Percentiles rank a stretch among this genome's conserved stretches.
These are phyloP conservation scores for Crypturellus tataupa DNA, from an alignment of 2,797 vertebrate species.

Conservation along the genomic window DNA sequence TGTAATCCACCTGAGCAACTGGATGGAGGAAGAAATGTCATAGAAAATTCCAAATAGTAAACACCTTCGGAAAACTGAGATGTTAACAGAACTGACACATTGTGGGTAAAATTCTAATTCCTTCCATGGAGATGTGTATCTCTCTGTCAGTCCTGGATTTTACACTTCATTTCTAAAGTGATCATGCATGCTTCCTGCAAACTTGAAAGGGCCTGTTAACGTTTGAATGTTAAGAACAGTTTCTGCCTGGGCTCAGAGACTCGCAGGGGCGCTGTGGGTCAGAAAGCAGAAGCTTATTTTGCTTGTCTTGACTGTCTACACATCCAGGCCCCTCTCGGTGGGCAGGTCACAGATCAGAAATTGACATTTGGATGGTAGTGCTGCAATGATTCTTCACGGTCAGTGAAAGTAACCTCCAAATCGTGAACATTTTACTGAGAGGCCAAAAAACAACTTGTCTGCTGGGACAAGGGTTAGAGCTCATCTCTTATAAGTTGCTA, in stretches of 20 bases:
- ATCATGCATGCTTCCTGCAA: background rate
- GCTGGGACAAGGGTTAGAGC: background rate
- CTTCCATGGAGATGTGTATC: background rate
- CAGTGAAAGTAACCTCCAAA: background rate
- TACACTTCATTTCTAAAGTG: background rate
- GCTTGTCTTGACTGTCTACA: background rate
- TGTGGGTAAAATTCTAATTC: background rate
- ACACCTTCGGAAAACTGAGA: background rate
- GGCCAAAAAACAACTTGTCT: background rate
- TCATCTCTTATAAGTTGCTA: background rate
- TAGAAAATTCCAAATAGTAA: background rate
- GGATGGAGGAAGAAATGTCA: background rate
- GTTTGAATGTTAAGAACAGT: background rate
- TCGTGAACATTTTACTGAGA: rapidly evolving
- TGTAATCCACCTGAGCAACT: background rate
- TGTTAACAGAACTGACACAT: background rate
- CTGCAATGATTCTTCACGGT: background rate
- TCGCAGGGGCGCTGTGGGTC: background rate
- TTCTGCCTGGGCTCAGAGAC: background rate
- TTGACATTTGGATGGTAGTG: rapidly evolving
- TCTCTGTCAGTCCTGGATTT: background rate
- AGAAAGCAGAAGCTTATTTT: background rate
- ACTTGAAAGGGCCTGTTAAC: background rate
- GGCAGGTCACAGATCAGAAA: background rate
- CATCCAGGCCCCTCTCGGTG: background rate